These are phyloP conservation scores for Turdus rufiventris DNA, from an alignment of 2,113 vertebrate genomes.

Conservation along the genomic window DNA sequence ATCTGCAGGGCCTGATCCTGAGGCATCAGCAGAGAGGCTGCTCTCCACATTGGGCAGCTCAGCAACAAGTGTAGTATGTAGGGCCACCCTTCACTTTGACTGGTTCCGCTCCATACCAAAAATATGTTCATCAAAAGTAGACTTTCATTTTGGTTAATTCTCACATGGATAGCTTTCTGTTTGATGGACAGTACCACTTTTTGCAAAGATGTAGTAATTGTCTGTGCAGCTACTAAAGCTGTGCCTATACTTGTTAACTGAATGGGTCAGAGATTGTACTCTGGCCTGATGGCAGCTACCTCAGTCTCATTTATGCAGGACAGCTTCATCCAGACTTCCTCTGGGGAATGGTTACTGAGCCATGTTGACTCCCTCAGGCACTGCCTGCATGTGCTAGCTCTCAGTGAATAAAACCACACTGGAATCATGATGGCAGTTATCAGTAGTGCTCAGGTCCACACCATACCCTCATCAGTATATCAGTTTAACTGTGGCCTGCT, in stretches of 20 bases:
- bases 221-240: neutral
- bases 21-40: neutral
- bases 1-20: neutral
- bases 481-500: neutral
- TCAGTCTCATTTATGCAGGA: neutral
- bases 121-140: neutral
- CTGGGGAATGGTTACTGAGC: neutral
- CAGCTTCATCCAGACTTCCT: neutral
- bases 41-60: neutral
- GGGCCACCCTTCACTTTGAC: neutral
- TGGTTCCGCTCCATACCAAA: neutral
- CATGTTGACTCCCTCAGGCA: rapidly evolving
- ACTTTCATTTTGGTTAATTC: neutral
- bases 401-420: neutral
- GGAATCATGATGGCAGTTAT: neutral
- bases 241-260: neutral
- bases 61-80: neutral
- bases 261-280: neutral
- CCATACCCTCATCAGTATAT: neutral
- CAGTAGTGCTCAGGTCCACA: neutral
- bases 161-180: neutral
- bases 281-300: neutral
- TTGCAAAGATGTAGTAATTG: neutral
- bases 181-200: neutral
- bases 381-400: neutral